Evolutionary conservation across 1,140 invertebrate genomes (phyloP).

Genomic region (Macrobrachium rosenbergii): DNA sequence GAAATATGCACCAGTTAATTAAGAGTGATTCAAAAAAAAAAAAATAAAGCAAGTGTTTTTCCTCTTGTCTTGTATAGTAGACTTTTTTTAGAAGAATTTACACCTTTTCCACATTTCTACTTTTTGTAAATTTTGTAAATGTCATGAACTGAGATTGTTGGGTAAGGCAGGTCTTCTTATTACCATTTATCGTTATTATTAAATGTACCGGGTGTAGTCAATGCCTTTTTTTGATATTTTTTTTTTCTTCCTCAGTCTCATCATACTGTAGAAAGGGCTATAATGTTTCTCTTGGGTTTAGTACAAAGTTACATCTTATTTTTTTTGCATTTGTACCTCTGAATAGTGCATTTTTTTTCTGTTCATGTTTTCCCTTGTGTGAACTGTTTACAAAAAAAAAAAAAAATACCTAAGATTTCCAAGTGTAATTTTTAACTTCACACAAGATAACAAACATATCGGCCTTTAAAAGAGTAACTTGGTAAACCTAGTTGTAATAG

Average conservation of each 20-base stretch:
- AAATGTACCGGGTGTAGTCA: constrained; percentile 50
- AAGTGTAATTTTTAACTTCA: not conserved
- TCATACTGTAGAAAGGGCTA: constrained; percentile 39
- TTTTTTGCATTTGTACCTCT: constrained; percentile 40
- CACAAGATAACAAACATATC: too few species aligned
- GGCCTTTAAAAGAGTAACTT: too few species aligned
- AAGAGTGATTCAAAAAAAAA: not conserved
- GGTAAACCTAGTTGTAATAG: too few species aligned
- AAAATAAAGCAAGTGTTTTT: too few species aligned
- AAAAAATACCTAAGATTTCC: constrained; percentile 8
- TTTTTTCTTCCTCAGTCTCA: not conserved
- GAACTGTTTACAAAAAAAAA: constrained; percentile 32
- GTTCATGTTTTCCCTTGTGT: constrained; percentile 32
- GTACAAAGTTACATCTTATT: constrained; percentile 51
- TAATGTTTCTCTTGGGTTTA: constrained; percentile 43
- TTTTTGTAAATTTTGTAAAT: constrained; percentile 50
- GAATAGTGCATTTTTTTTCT: constrained; percentile 51
- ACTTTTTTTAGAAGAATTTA: not conserved
- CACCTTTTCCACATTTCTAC: not conserved
- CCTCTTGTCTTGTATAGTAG: constrained; percentile 4
- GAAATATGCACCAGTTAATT: too few species aligned
- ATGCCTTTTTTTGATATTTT: constrained; percentile 8
- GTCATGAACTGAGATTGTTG: constrained; percentile 55
- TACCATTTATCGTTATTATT: constrained; percentile 1
- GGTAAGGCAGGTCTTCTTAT: constrained; percentile 48